Evolutionary conservation across 2,797 vertebrate genomes (phyloP), one percentile per base, ranked within the genome.

Genomic region (Hapalemur alaotrensis): DNA sequence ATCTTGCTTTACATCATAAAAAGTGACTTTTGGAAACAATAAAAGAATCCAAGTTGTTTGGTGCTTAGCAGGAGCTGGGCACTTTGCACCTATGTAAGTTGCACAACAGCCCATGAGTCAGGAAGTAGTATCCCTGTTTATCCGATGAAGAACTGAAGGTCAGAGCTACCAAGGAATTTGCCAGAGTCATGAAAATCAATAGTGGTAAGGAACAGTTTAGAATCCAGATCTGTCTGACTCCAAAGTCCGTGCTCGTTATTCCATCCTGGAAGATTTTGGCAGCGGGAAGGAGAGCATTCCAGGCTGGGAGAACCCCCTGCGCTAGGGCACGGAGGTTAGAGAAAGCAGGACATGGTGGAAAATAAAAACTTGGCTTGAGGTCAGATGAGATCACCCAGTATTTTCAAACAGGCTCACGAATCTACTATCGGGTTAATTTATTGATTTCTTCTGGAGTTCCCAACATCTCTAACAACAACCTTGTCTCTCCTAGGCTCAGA

Each of bases 401-500:
- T 46, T 38, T 50, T 81, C 90, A 61, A 10, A 23, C 2, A 3
- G 75, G 12, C 18, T 78, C 30, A 7, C 2, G 13, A 84, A 52
- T 76, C 43, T 48, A 25, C 10, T 0, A 2, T 0, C 8, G 1
- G 23, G 3, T 5, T 79, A n/a, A 11, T 15, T 92, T 61, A 35
- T 69, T 50, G 13, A n/a, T 14, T 63, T 52, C 32, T 35, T 85
- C 38, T 70, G 25, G 20, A 17, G 38, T 70, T 48, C 35, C 5
- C 6, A 38, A 11, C 4, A 50, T 89, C 65, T 72, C 52, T 95
- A 78, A 96, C 13, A 22, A 75, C 14, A 61, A 32, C 35, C 59
- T 63, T 46, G 1, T 96, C 54, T 90, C n/a, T 95, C 86, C 4
- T 80, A 99, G 99, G 94, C 98, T 5, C 99, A 99, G 96, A 98